A percentile compares a stretch with the other conserved stretches of the same genome.
These are phyloP conservation scores for Eptesicus fuscus DNA, from an alignment of 2,113 vertebrate species.

Conservation along the genomic window DNA sequence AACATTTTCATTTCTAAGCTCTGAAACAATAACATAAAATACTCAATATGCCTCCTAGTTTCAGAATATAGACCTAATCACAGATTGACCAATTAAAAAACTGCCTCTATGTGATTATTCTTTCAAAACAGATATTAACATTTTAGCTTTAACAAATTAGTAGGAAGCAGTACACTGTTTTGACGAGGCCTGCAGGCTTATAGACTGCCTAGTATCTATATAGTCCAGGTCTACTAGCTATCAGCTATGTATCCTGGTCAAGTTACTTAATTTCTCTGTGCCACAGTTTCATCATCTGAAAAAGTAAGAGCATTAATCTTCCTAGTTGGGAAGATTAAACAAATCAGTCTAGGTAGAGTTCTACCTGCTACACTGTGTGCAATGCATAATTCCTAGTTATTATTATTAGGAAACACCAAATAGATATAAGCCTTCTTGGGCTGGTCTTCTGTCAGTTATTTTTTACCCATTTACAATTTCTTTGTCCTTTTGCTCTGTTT, in stretches of 20 bases:
- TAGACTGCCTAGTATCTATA: not conserved
- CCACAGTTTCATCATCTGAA: not conserved
- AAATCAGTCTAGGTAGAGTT: not conserved
- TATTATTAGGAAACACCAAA: not conserved
- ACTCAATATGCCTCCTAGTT: not conserved
- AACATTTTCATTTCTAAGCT: not conserved
- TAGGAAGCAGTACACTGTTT: not conserved
- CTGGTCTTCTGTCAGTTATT: not conserved
- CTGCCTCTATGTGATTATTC: not conserved
- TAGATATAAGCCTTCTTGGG: not conserved
- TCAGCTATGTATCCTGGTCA: not conserved
- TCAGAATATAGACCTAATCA: not conserved
- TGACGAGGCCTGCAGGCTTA: not conserved
- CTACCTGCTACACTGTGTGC: not conserved
- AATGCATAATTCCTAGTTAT: not conserved
- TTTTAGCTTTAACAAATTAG: not conserved
- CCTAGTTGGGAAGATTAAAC: not conserved
- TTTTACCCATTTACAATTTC: not conserved
- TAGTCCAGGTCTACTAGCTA: not conserved
- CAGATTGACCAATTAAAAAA: not conserved
- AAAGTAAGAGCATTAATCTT: not conserved
- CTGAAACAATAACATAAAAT: not conserved
- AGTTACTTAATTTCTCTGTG: not conserved
- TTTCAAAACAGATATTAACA: constrained; percentile 23
- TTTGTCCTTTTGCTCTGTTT: not conserved